These are phyloP conservation scores for Phaenicophaeus curvirostris DNA, from an alignment of 2,797 vertebrate species.

Conservation along the genomic window DNA sequence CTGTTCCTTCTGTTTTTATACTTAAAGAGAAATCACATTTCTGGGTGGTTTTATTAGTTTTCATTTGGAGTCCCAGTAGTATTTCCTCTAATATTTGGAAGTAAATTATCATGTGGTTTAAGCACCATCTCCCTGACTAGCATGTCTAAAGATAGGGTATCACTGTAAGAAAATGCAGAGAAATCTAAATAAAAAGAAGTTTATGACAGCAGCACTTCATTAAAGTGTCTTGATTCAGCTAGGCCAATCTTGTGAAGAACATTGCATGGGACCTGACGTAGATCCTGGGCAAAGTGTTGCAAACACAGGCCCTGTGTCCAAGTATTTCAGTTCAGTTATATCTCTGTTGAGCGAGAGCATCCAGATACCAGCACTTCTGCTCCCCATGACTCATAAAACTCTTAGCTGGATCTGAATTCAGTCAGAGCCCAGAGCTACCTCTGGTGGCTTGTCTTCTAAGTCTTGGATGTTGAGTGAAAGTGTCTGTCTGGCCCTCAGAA, in stretches of 20 bases:
- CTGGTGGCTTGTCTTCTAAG: neutral
- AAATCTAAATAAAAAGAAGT: neutral
- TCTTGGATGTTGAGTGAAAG: neutral
- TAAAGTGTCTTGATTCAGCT: neutral
- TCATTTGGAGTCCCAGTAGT: neutral
- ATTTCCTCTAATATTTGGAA: neutral
- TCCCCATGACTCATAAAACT: neutral
- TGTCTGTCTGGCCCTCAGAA: neutral
- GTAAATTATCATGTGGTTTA: neutral
- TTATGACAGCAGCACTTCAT: neutral
- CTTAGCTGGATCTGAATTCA: neutral
- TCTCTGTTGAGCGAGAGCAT: neutral
- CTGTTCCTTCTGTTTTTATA: neutral
- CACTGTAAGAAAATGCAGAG: neutral
- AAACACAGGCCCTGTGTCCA: neutral
- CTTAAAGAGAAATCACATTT: neutral
- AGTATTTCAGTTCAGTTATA: neutral
- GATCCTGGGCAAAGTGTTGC: neutral
- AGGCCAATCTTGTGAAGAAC: neutral
- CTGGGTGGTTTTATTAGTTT: neutral
- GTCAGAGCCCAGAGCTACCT: neutral
- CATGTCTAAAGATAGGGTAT: neutral
- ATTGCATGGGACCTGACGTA: rapidly evolving
- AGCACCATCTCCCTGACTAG: neutral
- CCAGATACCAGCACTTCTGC: neutral